phyloP scores from a whole-genome alignment of 2,888 invertebrate species.

The Arrhopalites spinosus region DNA sequence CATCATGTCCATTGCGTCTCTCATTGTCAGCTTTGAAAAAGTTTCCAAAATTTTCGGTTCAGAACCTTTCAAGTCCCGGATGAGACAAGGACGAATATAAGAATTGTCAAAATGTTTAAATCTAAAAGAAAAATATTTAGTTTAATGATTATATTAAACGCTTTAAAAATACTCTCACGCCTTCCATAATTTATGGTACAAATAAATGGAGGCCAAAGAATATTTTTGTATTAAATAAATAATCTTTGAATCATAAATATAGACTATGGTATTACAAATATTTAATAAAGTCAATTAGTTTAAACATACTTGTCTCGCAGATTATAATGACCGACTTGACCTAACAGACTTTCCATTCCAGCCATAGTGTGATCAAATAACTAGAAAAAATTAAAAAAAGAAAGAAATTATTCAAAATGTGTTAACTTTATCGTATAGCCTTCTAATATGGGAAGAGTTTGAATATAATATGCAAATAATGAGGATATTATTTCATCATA shows the following conservation, averaged over 20 bases:
- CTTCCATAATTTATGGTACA: too few species aligned
- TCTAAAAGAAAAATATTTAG: slow-evolving; percentile 59
- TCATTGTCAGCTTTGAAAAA: slow-evolving; percentile 89
- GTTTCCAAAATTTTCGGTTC: slow-evolving; percentile 94
- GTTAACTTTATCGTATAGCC: too few species aligned
- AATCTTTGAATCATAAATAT: too few species aligned
- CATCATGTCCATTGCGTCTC: slow-evolving; percentile 84
- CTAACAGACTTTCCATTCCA: slow-evolving; percentile 93
- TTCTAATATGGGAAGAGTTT: too few species aligned
- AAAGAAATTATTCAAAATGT: too few species aligned
- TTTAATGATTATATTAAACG: too few species aligned
- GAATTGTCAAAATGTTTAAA: slow-evolving; percentile 94
- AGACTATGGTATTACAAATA: too few species aligned
- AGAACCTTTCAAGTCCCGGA: slow-evolving; percentile 83
- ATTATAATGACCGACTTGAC: slow-evolving; percentile 92
- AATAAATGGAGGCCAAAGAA: too few species aligned
- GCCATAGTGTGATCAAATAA: slow-evolving; percentile 98
- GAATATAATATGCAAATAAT: too few species aligned
- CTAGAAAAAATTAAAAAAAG: slow-evolving; percentile 55
- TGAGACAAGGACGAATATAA: slow-evolving; percentile 85
- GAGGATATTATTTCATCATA: not conserved
- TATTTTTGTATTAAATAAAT: too few species aligned
- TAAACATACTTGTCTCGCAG: slow-evolving; percentile 76
- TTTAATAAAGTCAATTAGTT: too few species aligned
- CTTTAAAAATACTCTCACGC: too few species aligned